Percentiles rank a stretch among this genome's conserved stretches.
Evolutionary conservation across 2,113 vertebrate species (phyloP).

Genomic region (Pedionomus torquatus): DNA sequence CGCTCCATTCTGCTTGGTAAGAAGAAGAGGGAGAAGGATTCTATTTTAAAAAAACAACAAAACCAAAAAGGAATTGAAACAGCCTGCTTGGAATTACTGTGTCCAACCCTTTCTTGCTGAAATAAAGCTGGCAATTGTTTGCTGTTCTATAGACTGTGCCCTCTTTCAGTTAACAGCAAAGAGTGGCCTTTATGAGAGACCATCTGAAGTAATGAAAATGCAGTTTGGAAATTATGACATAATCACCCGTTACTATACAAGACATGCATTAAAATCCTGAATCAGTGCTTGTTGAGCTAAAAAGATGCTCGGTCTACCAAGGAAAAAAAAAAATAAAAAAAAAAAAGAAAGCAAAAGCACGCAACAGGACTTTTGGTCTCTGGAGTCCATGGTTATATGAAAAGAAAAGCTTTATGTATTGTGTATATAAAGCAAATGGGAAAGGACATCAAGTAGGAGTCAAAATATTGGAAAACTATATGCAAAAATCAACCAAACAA

Average conservation of each 20-base stretch:
- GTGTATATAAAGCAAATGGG: not conserved
- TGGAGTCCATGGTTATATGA: not conserved
- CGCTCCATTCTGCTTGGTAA: not conserved
- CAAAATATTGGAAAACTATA: not conserved
- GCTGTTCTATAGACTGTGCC: constrained; percentile 51
- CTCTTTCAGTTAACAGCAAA: constrained; percentile 54
- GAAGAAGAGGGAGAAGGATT: not conserved
- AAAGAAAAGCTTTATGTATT: not conserved
- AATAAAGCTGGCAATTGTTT: constrained; percentile 72
- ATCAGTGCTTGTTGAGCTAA: constrained; percentile 13
- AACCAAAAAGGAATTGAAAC: not conserved
- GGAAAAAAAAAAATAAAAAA: too few relatives aligned
- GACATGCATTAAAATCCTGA: constrained; percentile 47
- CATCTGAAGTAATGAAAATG: constrained; percentile 53
- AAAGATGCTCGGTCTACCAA: constrained; percentile 2
- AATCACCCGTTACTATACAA: not conserved
- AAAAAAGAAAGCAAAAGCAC: constrained; percentile 26
- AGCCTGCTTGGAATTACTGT: not conserved
- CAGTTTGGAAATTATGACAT: constrained; percentile 45
- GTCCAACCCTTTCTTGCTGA: not conserved
- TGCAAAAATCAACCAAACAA: not conserved
- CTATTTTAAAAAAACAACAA: not conserved
- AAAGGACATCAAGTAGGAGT: not conserved
- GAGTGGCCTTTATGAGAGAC: constrained; percentile 53
- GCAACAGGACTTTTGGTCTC: constrained; percentile 14